These are phyloP conservation scores for Chymomyza caudatula DNA, from an alignment of 2,888 invertebrate genomes.

Conservation along the genomic window DNA sequence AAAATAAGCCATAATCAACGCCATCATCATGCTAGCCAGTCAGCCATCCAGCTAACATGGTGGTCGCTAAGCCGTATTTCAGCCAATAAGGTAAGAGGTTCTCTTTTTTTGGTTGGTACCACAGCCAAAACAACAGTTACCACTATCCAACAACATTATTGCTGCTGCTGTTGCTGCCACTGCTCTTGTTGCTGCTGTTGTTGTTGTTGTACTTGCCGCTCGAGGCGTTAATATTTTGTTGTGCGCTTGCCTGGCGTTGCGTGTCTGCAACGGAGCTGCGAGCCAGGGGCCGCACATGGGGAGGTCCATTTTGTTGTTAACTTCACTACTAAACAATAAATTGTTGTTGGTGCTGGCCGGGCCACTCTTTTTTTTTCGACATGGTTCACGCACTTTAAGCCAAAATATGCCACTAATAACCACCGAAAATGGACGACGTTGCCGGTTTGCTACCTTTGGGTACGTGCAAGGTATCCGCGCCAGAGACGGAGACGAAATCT, in stretches of 20 bases:
- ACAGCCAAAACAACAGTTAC: constrained; percentile 65
- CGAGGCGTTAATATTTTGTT: constrained; percentile 65
- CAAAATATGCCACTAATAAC: constrained; percentile 73
- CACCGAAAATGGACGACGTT: constrained; percentile 63
- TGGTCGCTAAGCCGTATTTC: constrained; percentile 58
- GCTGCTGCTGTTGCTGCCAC: constrained; percentile 16
- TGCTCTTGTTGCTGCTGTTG: constrained; percentile 28
- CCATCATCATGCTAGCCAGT: constrained; percentile 45
- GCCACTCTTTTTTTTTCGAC: constrained; percentile 53
- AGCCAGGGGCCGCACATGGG: constrained; percentile 49
- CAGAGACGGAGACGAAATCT: background rate
- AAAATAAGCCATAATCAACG: constrained; percentile 75
- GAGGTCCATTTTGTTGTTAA: constrained; percentile 74
- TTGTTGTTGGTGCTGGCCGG: constrained; percentile 56
- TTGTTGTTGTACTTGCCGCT: constrained; percentile 41
- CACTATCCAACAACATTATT: constrained; percentile 28
- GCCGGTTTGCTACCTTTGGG: background rate
- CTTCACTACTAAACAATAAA: constrained; percentile 64
- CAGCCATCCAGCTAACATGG: constrained; percentile 62
- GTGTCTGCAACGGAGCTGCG: constrained; percentile 39
- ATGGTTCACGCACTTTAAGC: constrained; percentile 73
- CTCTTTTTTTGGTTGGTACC: constrained; percentile 16
- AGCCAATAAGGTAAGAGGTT: constrained; percentile 70
- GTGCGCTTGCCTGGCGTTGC: constrained; percentile 59
- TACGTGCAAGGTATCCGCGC: too few relatives aligned